These are phyloP conservation scores for Lasioglossum baleicum DNA, from an alignment of 1,140 invertebrate genomes.

Conservation along the genomic window DNA sequence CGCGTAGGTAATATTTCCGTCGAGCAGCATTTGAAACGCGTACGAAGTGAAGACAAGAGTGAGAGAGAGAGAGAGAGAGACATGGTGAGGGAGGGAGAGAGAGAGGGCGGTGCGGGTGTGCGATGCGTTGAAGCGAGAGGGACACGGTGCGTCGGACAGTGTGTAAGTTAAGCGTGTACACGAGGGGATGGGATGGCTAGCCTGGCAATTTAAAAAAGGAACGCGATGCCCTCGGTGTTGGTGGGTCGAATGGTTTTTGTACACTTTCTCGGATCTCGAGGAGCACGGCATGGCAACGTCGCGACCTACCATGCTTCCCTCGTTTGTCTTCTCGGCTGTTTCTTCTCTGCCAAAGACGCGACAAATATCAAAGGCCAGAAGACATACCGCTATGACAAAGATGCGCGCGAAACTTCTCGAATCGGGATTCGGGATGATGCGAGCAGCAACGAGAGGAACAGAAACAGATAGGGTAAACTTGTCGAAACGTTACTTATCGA, in stretches of 20 bases:
- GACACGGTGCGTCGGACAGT: conserved; percentile 22
- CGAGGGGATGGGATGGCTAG: conserved; percentile 39
- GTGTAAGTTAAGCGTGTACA: conserved; percentile 28
- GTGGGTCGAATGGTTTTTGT: conserved; percentile 55
- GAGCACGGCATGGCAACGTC: conserved; percentile 71
- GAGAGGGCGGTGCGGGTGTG: not conserved
- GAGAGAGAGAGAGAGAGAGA: not conserved
- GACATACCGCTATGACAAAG: conserved; percentile 40
- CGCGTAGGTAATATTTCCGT: conserved; percentile 43
- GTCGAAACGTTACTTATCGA: no score
- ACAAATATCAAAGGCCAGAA: conserved; percentile 54
- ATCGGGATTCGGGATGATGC: conserved; percentile 37
- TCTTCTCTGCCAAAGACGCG: conserved; percentile 50
- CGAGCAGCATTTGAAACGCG: conserved; percentile 14
- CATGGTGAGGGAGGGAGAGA: not conserved
- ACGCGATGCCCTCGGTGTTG: conserved; percentile 50
- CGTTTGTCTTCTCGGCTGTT: conserved; percentile 42
- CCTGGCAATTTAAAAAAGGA: conserved; percentile 49
- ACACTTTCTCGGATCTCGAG: conserved; percentile 52
- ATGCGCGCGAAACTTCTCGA: conserved; percentile 19
- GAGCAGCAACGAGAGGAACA: not conserved
- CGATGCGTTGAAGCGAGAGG: conserved; percentile 18
- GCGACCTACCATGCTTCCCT: conserved; percentile 58
- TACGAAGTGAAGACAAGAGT: conserved; percentile 5
- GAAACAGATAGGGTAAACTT: not conserved